Base-by-base conservation (phyloP, 1,140 invertebrate species). In the Cyclina sinensis region DNA sequence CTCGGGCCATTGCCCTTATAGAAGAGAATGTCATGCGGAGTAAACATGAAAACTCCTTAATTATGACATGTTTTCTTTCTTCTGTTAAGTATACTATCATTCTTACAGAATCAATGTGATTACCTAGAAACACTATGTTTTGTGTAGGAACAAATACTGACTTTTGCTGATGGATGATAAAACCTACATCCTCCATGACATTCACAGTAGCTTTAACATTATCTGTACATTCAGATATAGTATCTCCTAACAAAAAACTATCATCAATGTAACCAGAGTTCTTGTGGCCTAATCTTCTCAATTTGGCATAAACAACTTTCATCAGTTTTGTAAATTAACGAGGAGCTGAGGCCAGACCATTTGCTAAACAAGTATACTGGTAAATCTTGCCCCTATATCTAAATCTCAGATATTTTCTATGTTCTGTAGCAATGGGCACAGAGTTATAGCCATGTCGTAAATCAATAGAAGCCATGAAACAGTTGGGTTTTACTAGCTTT, bases 181-280 rank as follows among this genome's bases (percentile, higher is more conserved):
- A 92, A 35, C 88, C 91, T 18, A 90, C 18, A 30, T 81, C 48
- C 27, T 51, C 14, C 14, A 92, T 78, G 16, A 81, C n/a, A 27
- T 68, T 1, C 37, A 59, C 68, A 48, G 91, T 92, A 7, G 12
- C 73, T 16, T n/a, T 43, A 1, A 92, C 48, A 89, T 92, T 92
- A 35, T 88, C 46, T 73, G 11, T 57, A 68, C 88, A 91, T 39
- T 88, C 85, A 35, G 24, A 21, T 12, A 9, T 27, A 30, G 78
- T 88, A 65, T 91, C 84, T 30, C 81, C 84, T 35, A 73, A 65
- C 2, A 92, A 43, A 35, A 87, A 86, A n/a, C 39, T 54, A 39
- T 91, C 90, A 86, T 90, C 90, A 65, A 91, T 90, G 46, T 78
- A 91, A 11, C 82, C 74, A 32, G 83, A 59, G 54, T 30, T 88